A percentile compares a stretch with the other conserved stretches of the same genome.
Conservation (phyloP, 2,888 invertebrate species). For the Tuta absoluta region DNA sequence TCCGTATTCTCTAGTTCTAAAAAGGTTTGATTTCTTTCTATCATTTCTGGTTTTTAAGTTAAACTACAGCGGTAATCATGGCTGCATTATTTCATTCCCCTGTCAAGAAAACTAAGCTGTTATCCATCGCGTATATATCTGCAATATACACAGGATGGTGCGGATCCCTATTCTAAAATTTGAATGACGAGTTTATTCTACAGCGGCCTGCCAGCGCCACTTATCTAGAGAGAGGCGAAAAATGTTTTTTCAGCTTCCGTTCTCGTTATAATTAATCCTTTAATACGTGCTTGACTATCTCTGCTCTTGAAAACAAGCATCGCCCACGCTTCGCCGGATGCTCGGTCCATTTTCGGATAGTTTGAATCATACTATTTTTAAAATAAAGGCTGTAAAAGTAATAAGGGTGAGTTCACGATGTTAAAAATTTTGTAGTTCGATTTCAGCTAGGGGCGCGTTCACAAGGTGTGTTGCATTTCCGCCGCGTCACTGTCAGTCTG, state of each 20-base stretch:
- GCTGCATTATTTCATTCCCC: not conserved
- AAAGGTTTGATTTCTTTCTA: not conserved
- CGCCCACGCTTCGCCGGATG: not conserved
- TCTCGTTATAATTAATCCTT: slow-evolving; percentile 19
- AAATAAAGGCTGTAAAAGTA: not conserved
- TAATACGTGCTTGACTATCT: not conserved
- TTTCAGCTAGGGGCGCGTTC: no score
- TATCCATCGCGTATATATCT: not conserved
- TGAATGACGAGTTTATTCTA: slow-evolving; percentile 28
- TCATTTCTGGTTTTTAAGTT: not conserved
- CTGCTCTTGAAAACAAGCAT: not conserved
- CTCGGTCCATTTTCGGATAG: not conserved
- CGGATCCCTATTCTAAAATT: slow-evolving; percentile 9
- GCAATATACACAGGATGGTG: not conserved
- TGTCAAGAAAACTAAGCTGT: not conserved
- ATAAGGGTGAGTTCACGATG: not conserved
- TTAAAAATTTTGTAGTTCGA: no score
- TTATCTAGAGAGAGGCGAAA: slow-evolving; percentile 8
- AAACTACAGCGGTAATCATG: not conserved
- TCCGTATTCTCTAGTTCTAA: not conserved
- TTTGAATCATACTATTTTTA: not conserved
- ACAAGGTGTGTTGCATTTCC: no score
- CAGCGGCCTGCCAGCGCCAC: slow-evolving; percentile 9
- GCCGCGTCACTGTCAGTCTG: no score
- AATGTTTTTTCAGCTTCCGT: slow-evolving; percentile 16